Percentiles rank a stretch among this genome's conserved stretches.
Evolutionary conservation across 2,888 invertebrate species (phyloP).

Genomic region (Ormyrus pomaceus): DNA sequence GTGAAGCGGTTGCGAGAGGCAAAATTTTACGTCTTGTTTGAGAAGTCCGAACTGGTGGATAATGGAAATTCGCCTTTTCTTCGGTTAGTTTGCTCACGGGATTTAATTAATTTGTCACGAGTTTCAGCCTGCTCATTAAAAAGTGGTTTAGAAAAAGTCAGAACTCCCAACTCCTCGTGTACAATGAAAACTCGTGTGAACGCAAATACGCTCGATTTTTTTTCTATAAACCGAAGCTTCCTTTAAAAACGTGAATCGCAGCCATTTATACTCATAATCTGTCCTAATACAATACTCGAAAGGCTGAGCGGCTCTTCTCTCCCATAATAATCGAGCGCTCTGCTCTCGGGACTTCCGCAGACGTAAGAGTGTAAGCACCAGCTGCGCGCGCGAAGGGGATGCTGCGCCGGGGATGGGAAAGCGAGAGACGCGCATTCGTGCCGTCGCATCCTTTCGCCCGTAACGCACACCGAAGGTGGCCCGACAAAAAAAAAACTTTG

Average conservation of each 20-base stretch:
- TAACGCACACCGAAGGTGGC: not conserved
- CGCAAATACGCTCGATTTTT: not conserved
- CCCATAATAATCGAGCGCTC: not conserved
- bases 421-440: not conserved
- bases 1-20: too few species aligned
- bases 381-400: slow-evolving; percentile 20
- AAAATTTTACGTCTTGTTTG: slow-evolving; percentile 14
- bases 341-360: not conserved
- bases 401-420: slow-evolving; percentile 9
- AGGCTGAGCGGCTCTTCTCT: not conserved
- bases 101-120: not conserved
- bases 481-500: not conserved
- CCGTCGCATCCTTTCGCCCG: slow-evolving; percentile 6
- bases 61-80: not conserved
- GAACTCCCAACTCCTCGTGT: too few species aligned
- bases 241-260: not conserved
- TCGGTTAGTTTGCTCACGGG: not conserved
- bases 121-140: too few species aligned
- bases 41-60: not conserved
- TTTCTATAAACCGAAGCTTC: not conserved
- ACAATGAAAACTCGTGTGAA: too few species aligned
- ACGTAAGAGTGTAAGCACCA: not conserved
- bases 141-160: too few species aligned
- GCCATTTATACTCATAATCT: slow-evolving; percentile 21
- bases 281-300: slow-evolving; percentile 26